phyloP scores from a whole-genome alignment of 2,113 vertebrate species.

The rat (Rattus norvegicus) region DNA sequence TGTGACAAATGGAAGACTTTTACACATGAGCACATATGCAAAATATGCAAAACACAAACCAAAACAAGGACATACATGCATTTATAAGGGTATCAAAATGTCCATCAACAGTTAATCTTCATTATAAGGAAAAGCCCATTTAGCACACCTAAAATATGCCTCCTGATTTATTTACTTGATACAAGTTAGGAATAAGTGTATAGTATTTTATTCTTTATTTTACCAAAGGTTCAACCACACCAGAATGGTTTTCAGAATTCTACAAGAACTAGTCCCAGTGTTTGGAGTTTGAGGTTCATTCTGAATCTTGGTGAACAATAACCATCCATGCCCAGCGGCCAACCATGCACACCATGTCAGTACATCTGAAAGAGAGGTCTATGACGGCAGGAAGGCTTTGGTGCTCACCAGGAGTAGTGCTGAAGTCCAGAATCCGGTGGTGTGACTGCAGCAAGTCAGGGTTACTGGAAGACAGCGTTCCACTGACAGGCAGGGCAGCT shows the following conservation, averaged over 20 bases:
- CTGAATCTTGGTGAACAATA: background rate
- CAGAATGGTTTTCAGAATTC: background rate
- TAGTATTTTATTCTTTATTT: background rate
- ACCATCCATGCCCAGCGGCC: background rate
- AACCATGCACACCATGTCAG: background rate
- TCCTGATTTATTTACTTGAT: background rate
- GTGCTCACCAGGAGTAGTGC: conserved; percentile 92
- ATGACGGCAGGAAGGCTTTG: fast-evolving
- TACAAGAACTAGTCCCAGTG: background rate
- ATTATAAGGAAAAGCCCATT: background rate
- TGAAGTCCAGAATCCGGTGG: conserved; percentile 97
- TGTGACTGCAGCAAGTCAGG: conserved; percentile 96
- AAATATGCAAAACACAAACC: too few species aligned
- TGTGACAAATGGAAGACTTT: background rate
- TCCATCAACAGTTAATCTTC: background rate
- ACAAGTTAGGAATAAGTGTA: background rate
- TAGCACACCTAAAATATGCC: background rate
- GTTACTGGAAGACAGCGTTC: conserved; percentile 97
- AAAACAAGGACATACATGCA: too few species aligned
- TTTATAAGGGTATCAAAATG: background rate
- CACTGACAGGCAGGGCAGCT: conserved; percentile 96
- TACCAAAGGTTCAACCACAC: background rate
- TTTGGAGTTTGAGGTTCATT: background rate
- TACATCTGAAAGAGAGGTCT: background rate
- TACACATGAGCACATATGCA: background rate